Base-by-base conservation (phyloP, 2,888 invertebrate species). In the Nemoura dubitans region DNA sequence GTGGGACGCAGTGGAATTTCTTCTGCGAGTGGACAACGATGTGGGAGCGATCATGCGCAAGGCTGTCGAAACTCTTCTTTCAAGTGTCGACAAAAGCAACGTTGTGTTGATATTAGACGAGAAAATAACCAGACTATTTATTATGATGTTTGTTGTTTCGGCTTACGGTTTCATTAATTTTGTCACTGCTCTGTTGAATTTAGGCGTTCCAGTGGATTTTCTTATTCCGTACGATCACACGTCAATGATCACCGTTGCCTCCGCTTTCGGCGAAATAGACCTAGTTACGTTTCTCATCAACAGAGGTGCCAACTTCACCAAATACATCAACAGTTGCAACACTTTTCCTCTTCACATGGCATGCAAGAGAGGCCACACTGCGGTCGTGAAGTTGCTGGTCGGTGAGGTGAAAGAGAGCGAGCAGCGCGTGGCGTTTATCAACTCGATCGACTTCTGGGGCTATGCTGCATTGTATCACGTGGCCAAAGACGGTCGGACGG, bases 1-100 rank as follows among this genome's bases (percentile, higher is more conserved):
- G 82, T 82, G 82, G 82, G 30, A 28, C 82, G 30, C 28, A 0
- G 36, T 82, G 5, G 82, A 82, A 36, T 3, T 29, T 5, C 82
- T 82, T 10, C 29, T 82, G 82, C 78, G 25, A 28, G 7, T 78
- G 10, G 29, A 29, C 78, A 27, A 27, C 2, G 29, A 78, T 14
- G 27, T 14, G 3, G 28, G 27, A 2, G 78, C 7, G 10, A 78
- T 28, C 28, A 78, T 78, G 27, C 78, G 25, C 29, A 27, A 25
- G 25, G 78, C 29, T 78, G 78, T 78, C n/a, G 28, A 14, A 1
- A 2, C 78, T 1, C 28, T 78, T 78, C 78, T 29, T 14, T 14
- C 7, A 16, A 59, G 59, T 21, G 59, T 59, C 21, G 21, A 10
- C 21, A 21, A 16, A 21, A 21, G 21, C 14, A 7, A 59, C 16